phyloP scores from a whole-genome alignment of 2,888 invertebrate species.

The Harmothoe impar region DNA sequence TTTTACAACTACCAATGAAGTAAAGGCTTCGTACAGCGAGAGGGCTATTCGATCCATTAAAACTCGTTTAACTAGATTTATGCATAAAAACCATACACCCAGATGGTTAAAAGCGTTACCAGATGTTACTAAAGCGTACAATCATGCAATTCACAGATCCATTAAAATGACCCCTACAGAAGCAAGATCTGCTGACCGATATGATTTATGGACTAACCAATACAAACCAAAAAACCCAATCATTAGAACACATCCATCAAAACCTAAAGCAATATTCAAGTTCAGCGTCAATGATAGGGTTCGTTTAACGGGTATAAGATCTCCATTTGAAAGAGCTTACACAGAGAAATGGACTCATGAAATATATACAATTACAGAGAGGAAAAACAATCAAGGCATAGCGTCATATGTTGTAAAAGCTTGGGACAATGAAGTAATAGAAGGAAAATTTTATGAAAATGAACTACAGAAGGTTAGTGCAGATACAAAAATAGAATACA shows the following conservation, averaged over 20 bases:
- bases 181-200: not conserved
- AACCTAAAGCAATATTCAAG: not conserved
- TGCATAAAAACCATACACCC: not conserved
- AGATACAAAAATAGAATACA: not conserved
- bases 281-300: not conserved
- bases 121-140: not conserved
- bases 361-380: not conserved
- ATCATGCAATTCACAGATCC: not conserved
- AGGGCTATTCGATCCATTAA: not conserved
- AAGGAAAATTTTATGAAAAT: constrained; percentile 12
- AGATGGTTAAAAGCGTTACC: not conserved
- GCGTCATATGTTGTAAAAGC: not conserved
- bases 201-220: not conserved
- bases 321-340: not conserved
- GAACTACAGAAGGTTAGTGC: not conserved
- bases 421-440: not conserved
- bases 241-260: not conserved
- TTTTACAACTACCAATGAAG: not conserved
- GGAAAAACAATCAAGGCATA: not conserved
- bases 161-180: not conserved
- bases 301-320: not conserved
- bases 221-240: not conserved
- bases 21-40: not conserved
- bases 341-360: constrained; percentile 13
- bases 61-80: not conserved